These are phyloP conservation scores for Neopipo cinnamomea DNA, from an alignment of 2,113 vertebrate species.

Conservation along the genomic window DNA sequence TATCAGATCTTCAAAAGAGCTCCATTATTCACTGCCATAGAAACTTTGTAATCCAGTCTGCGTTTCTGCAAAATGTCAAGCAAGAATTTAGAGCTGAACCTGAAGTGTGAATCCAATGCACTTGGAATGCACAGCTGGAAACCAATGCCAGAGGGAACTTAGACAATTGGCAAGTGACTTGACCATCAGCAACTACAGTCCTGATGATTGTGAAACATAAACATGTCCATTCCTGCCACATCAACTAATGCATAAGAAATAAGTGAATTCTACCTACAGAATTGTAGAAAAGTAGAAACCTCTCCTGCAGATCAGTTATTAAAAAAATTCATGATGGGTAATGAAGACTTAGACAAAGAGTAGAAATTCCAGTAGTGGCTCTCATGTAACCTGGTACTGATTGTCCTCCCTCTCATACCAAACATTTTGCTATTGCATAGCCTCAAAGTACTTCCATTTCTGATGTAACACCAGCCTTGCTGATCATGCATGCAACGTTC, in stretches of 20 bases:
- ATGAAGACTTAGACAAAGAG: neutral
- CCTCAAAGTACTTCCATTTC: neutral
- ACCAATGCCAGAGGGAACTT: neutral
- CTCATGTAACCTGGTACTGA: neutral
- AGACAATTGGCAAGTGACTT: neutral
- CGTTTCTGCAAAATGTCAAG: neutral
- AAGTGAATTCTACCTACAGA: neutral
- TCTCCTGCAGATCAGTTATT: neutral
- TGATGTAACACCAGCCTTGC: neutral
- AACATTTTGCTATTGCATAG: neutral
- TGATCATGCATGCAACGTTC: fast-evolving
- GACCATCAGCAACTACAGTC: neutral
- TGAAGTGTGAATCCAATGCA: neutral
- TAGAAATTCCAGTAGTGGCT: neutral
- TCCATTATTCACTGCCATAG: neutral
- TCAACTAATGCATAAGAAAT: neutral
- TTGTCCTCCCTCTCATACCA: neutral
- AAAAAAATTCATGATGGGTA: neutral
- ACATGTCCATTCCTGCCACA: neutral
- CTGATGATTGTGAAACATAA: neutral
- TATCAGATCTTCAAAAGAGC: neutral
- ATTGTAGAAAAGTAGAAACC: neutral
- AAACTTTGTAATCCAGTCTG: neutral
- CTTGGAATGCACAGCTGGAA: neutral
- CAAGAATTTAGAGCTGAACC: neutral